Conservation (phyloP, 2,797 vertebrate genomes). For the Spea hammondii region DNA sequence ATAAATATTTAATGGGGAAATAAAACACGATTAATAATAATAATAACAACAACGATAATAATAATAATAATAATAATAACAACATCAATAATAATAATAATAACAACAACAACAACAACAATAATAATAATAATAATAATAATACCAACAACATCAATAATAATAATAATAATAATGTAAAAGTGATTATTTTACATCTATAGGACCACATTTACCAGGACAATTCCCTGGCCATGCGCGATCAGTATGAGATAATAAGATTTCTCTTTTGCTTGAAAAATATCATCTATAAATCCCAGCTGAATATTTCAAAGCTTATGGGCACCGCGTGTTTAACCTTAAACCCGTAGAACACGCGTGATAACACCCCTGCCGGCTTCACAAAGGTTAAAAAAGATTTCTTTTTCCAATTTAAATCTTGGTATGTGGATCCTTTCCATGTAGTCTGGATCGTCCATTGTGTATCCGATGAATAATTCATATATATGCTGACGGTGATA, state of each 20-base stretch:
- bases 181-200: too few species aligned
- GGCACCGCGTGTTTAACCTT: neutral
- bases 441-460: conserved; percentile 68
- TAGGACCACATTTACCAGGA: too few species aligned
- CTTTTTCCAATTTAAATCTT: conserved; percentile 65
- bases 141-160: too few species aligned
- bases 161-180: too few species aligned
- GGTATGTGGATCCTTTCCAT: conserved; percentile 69
- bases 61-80: too few species aligned
- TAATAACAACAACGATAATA: too few species aligned
- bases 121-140: too few species aligned
- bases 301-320: conserved; percentile 11
- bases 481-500: conserved; percentile 62
- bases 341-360: conserved; percentile 42
- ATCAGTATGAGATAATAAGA: neutral
- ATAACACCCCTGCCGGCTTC: conserved; percentile 65
- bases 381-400: conserved; percentile 56
- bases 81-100: too few species aligned
- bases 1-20: too few species aligned
- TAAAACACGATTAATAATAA: too few species aligned
- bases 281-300: neutral
- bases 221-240: too few species aligned
- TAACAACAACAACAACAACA: too few species aligned
- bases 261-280: neutral
- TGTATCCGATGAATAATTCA: conserved; percentile 72